A percentile compares a stretch with the other conserved stretches of the same genome.
These are phyloP conservation scores for Xiphophorus maculatus DNA, from an alignment of 2,113 vertebrate genomes.

Conservation along the genomic window DNA sequence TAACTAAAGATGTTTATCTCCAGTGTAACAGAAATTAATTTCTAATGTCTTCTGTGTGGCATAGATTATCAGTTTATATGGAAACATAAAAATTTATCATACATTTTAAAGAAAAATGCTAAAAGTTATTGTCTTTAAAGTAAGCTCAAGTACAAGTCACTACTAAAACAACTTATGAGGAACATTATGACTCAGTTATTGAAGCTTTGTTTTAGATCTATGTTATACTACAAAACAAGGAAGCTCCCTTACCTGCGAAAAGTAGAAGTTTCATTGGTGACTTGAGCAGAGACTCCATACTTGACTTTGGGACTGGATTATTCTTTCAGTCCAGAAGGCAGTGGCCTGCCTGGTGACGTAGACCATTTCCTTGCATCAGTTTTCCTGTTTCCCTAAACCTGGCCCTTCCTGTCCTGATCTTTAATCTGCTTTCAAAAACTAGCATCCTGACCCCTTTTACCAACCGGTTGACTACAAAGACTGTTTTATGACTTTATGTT, in stretches of 20 bases:
- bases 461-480: neutral
- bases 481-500: neutral
- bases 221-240: neutral
- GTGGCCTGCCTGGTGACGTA: slow-evolving; percentile 76
- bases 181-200: neutral
- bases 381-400: slow-evolving; percentile 85
- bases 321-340: slow-evolving; percentile 67
- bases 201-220: neutral
- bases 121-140: neutral
- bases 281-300: slow-evolving; percentile 79
- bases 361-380: slow-evolving; percentile 78
- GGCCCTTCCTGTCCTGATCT: slow-evolving; percentile 81
- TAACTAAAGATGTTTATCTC: neutral
- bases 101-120: neutral
- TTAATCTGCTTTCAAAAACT: slow-evolving; percentile 77
- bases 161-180: neutral
- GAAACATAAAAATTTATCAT: neutral
- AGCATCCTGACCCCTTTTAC: neutral
- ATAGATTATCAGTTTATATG: neutral
- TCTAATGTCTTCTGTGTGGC: neutral
- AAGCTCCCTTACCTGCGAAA: slow-evolving; percentile 79
- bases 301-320: slow-evolving; percentile 51
- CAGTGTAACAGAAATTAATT: neutral
- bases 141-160: neutral
- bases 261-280: slow-evolving; percentile 82